Evolutionary conservation across 2,888 invertebrate genomes (phyloP).

Genomic region (Shargacucullia verbasci): DNA sequence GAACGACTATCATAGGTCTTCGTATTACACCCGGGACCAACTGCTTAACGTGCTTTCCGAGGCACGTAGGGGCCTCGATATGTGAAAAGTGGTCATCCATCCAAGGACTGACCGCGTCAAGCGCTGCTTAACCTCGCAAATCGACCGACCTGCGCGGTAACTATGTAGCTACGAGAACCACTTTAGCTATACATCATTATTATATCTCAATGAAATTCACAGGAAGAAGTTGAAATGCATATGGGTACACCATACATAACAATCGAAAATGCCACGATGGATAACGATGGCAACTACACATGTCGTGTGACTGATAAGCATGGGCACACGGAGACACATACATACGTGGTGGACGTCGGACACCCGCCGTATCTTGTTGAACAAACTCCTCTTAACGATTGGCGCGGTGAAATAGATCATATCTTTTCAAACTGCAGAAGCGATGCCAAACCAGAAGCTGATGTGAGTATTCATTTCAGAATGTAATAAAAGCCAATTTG

Average conservation of each 20-base stretch:
- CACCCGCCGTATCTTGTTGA: slow-evolving; percentile 29
- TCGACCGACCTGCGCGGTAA: too few relatives aligned
- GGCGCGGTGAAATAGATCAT: slow-evolving; percentile 31
- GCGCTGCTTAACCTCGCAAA: too few relatives aligned
- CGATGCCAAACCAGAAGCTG: slow-evolving; percentile 30
- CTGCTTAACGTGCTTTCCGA: too few relatives aligned
- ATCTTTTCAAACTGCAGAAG: slow-evolving; percentile 29
- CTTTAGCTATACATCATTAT: too few relatives aligned
- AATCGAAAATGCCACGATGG: slow-evolving; percentile 13
- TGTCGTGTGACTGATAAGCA: slow-evolving; percentile 51
- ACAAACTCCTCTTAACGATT: slow-evolving; percentile 16
- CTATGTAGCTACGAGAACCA: too few relatives aligned
- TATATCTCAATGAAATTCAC: slow-evolving; percentile 1
- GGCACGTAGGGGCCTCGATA: too few relatives aligned
- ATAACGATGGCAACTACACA: slow-evolving; percentile 53
- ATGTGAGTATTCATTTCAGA: slow-evolving; percentile 29
- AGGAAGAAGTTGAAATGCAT: slow-evolving; percentile 7
- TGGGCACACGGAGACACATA: slow-evolving; percentile 40
- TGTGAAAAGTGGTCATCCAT: too few relatives aligned
- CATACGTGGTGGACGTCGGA: slow-evolving; percentile 51
- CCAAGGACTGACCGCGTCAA: too few relatives aligned
- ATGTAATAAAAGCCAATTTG: too few relatives aligned
- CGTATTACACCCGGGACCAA: too few relatives aligned
- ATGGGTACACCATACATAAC: slow-evolving; percentile 11
- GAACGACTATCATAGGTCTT: too few relatives aligned